Evolutionary conservation across 2,113 vertebrate genomes (phyloP), one percentile per base, ranked within the genome.

Genomic region (Gila orcuttii): DNA sequence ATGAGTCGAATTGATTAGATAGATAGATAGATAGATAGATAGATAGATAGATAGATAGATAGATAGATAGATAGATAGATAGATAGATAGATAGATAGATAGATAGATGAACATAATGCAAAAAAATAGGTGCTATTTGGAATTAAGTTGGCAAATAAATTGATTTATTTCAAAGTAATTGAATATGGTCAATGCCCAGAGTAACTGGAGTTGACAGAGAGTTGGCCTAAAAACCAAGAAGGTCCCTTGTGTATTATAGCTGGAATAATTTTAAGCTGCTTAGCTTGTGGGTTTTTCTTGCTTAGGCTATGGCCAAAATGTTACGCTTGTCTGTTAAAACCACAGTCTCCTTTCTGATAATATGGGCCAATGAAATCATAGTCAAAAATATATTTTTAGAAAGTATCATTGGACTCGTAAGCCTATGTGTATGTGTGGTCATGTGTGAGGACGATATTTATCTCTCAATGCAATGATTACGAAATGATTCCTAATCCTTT

Each of bases 211-310:
- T 83, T 86, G 79, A 86, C 79, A 75, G 74, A 83, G 81, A 68
- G 84, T 73, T 79, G 79, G 55, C 74, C 78, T 79, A 84, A 76
- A 89, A 83, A 42, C 62, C 42, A 45, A 62, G 81, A 82, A 66
- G 82, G 52, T 47, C 75, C 59, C 86, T 73, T 45, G 75, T 85
- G 60, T 64, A 79, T 64, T 47, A 73, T 28, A 19, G 28, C 17
- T 79, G 17, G 68, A 79, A 66, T 85, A 57, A 57, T 55, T 87
- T 87, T 87, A 89, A 85, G 88, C 83, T 60, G 79, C 88, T 89
- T 85, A 87, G 39, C 84, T 87, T 79, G 47, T 52, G 45, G 64
- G 47, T 71, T 74, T 47, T 62, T 79, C 28, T 25, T 25, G 64
- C 47, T 79, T 74, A 82, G 86, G n/a, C 42, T 39, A n/a, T 64